Conservation (phyloP, 2,113 vertebrate genomes). For the Tenebrosternarchus preto region DNA sequence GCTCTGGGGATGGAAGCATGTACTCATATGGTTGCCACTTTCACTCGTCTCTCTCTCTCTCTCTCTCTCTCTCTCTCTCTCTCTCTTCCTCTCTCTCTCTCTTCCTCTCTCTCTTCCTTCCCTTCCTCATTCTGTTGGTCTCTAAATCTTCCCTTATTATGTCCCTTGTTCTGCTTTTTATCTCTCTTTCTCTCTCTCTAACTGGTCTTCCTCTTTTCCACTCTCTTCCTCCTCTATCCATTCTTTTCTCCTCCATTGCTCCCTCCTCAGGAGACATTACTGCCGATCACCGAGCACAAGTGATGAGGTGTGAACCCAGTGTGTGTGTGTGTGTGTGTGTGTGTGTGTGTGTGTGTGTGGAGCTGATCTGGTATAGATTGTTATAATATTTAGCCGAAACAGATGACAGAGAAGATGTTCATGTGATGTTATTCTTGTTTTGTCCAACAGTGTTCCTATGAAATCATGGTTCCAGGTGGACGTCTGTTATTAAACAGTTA, state of each 20-base stretch:
- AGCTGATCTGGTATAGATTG: slow-evolving; percentile 18
- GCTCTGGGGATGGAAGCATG: slow-evolving; percentile 22
- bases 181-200: background rate
- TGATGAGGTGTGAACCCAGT: slow-evolving; percentile 71
- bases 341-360: background rate
- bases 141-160: slow-evolving; percentile 60
- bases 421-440: no score
- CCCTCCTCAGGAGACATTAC: slow-evolving; percentile 68
- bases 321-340: slow-evolving; percentile 28
- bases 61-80: no score
- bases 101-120: no score
- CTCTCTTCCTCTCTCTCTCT: no score
- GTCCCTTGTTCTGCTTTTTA: slow-evolving; percentile 40
- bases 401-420: background rate
- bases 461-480: no score
- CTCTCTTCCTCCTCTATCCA: slow-evolving; percentile 34
- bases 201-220: slow-evolving; percentile 47
- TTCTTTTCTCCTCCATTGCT: slow-evolving; percentile 12
- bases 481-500: no score
- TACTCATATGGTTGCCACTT: background rate
- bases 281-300: slow-evolving; percentile 71
- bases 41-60: no score
- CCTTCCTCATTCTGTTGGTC: slow-evolving; percentile 54
- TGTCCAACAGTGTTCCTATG: no score
- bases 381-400: background rate